These are phyloP conservation scores for Drosophila triauraria DNA, from an alignment of 1,140 invertebrate species.

Conservation along the genomic window DNA sequence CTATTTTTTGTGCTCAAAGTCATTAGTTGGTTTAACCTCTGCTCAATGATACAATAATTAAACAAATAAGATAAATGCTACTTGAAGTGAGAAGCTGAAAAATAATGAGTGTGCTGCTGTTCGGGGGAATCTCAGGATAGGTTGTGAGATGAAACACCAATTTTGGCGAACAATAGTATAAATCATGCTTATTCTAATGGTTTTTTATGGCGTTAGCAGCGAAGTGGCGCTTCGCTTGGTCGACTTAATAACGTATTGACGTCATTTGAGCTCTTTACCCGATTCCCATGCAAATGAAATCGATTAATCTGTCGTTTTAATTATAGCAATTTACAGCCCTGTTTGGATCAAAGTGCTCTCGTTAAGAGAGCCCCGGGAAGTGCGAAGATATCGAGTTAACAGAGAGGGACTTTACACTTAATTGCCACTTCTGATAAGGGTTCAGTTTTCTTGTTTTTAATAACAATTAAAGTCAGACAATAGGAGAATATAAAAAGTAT, in stretches of 20 bases:
- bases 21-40: slow-evolving; percentile 6
- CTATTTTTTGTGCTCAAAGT: slow-evolving; percentile 4
- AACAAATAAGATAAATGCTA: not conserved
- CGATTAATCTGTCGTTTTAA: slow-evolving; percentile 62
- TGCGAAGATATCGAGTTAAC: slow-evolving; percentile 6
- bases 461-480: not conserved
- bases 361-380: not conserved
- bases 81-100: slow-evolving; percentile 9
- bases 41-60: slow-evolving; percentile 27
- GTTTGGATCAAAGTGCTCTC: slow-evolving; percentile 24
- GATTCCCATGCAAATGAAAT: slow-evolving; percentile 30
- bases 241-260: slow-evolving; percentile 7
- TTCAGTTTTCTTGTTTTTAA: not conserved
- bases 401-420: slow-evolving; percentile 2
- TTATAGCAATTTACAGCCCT: slow-evolving; percentile 41
- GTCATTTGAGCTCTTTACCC: slow-evolving; percentile 13
- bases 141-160: slow-evolving; percentile 1
- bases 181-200: slow-evolving; percentile 9
- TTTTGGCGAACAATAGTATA: slow-evolving; percentile 16
- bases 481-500: slow-evolving; percentile 12
- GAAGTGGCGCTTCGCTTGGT: slow-evolving; percentile 1
- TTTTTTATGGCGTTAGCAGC: not conserved
- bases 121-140: not conserved
- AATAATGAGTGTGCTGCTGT: not conserved
- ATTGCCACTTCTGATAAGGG: slow-evolving; percentile 4